These are phyloP conservation scores for Campodea augens DNA, from an alignment of 1,140 invertebrate genomes.

Conservation along the genomic window DNA sequence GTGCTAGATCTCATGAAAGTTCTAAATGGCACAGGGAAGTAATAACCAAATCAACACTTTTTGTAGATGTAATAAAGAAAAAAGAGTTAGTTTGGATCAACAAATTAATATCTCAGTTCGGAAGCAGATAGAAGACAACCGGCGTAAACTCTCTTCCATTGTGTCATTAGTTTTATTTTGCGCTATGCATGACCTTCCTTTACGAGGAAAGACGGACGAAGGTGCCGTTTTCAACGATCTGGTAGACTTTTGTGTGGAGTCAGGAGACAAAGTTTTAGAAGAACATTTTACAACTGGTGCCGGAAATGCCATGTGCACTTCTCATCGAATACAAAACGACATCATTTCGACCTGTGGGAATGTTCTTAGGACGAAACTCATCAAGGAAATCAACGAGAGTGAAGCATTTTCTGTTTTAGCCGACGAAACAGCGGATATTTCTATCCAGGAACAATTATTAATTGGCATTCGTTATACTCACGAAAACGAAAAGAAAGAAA, in stretches of 20 bases:
- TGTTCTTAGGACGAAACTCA: neutral
- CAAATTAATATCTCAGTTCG: neutral
- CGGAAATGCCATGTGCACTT: neutral
- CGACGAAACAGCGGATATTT: neutral
- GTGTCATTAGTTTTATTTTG: neutral
- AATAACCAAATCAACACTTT: neutral
- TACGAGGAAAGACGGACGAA: neutral
- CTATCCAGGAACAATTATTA: neutral
- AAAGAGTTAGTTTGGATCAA: neutral
- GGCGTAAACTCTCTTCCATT: neutral
- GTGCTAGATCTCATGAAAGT: neutral
- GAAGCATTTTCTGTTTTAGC: neutral
- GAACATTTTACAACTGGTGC: neutral
- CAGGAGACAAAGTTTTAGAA: neutral
- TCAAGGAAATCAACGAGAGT: neutral
- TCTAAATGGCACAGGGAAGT: neutral
- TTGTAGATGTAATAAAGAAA: neutral
- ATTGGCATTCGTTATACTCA: neutral
- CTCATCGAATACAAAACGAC: neutral
- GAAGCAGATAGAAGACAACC: neutral
- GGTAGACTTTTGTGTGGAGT: neutral
- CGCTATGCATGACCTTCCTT: neutral
- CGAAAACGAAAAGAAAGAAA: neutral
- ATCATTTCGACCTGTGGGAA: neutral
- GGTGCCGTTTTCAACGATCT: neutral